These are phyloP conservation scores for Muraenolepis orangiensis DNA, from an alignment of 2,797 vertebrate genomes.

Conservation along the genomic window DNA sequence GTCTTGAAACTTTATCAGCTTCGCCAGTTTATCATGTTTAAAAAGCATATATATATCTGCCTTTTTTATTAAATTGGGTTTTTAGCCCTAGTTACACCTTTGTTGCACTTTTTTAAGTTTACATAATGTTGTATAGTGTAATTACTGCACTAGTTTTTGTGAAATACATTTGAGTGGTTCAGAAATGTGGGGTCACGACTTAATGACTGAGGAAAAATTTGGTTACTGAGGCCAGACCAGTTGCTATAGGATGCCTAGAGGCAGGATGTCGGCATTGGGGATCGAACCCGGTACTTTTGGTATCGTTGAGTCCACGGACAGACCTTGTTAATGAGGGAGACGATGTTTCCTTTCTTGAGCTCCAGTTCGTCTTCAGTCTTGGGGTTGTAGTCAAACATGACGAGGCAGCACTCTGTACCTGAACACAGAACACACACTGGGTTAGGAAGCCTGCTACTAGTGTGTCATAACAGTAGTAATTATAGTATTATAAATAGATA, in stretches of 20 bases:
- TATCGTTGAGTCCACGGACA: slow-evolving; percentile 9
- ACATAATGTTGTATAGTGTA: too few species aligned
- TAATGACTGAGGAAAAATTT: too few species aligned
- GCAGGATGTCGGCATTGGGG: neutral
- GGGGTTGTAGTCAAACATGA: slow-evolving; percentile 80
- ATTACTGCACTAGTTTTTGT: too few species aligned
- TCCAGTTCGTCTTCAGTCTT: slow-evolving; percentile 77
- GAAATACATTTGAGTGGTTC: too few species aligned
- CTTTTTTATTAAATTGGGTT: too few species aligned
- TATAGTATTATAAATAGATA: neutral
- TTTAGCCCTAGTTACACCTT: too few species aligned
- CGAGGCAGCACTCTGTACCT: slow-evolving; percentile 76
- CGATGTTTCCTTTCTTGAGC: slow-evolving; percentile 76
- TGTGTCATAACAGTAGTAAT: neutral
- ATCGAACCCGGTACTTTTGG: neutral
- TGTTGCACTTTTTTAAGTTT: too few species aligned
- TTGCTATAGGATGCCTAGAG: neutral
- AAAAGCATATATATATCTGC: too few species aligned
- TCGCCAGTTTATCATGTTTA: too few species aligned
- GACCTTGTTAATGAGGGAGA: slow-evolving; percentile 81
- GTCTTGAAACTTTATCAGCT: too few species aligned
- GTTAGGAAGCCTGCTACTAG: neutral
- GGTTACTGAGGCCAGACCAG: too few species aligned
- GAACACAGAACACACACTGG: slow-evolving; percentile 3
- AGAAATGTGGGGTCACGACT: too few species aligned